Evolutionary conservation across 2,797 vertebrate species (phyloP), one percentile per base, ranked within the genome.

Genomic region (Lepus townsendii): DNA sequence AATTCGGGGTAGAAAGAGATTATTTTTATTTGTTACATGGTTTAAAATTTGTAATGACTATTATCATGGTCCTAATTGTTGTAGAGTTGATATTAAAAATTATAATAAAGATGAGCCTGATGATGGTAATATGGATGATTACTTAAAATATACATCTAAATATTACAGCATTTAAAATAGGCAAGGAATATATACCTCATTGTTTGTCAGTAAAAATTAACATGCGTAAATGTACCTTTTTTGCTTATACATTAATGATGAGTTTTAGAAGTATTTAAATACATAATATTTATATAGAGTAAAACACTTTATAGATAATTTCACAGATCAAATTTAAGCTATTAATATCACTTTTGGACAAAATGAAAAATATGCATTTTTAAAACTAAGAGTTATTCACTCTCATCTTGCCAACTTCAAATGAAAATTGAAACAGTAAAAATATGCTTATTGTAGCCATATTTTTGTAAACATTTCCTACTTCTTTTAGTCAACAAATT

Each of bases 381-480:
- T 68, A 82, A 89, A 95, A 72, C 4, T 65, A 68, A 80, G 35
- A 78, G 6, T 8, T 83, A 83, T 54, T 77, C 14, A 85, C 52
- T 6, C 10, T 73, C 16, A 89, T 69, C 16, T n/a, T 77, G 12
- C 30, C n/a, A 89, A 71, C 19, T 80, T 66, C 57, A 57, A 92
- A 66, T 62, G n/a, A 52, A 76, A 91, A 50, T 20, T 19, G n/a
- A 75, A 38, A 72, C 10, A 77, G 38, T 77, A 72, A 52, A 63
- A 60, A 5, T 86, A n/a, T 38, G 22, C 5, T 35, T 57, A 83
- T 24, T 38, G 5, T 17, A 83, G 13, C 3, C 83, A 1, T 38
- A 63, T 73, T 68, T 20, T 22, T n/a, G 95, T 38, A 57, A 95
- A 96, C 12, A 86, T 88, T 87, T 42, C 88, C 80, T 95, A 79